Evolutionary conservation across 2,113 vertebrate genomes (phyloP).

Genomic region (Peromyscus maniculatus): DNA sequence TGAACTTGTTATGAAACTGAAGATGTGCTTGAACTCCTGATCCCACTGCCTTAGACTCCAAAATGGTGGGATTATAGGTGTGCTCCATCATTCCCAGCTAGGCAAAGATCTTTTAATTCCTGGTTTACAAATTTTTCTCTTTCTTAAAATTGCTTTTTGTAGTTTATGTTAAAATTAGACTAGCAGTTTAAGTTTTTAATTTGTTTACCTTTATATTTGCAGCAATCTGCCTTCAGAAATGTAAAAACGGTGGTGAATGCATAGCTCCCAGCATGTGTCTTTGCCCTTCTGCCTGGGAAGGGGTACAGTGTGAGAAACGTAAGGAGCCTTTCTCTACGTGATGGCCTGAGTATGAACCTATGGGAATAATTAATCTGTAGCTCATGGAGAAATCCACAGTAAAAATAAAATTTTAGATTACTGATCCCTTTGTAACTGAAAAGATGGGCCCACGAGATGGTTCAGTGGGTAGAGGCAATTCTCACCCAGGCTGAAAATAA

Average conservation of each 20-base stretch:
- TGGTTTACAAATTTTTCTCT: background rate
- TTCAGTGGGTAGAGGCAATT: background rate
- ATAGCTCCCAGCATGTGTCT: slow-evolving; percentile 91
- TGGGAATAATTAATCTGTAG: background rate
- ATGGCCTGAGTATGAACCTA: background rate
- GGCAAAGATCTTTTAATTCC: background rate
- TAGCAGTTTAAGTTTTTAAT: background rate
- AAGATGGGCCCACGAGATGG: background rate
- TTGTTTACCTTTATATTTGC: slow-evolving; percentile 35
- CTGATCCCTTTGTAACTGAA: background rate
- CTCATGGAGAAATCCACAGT: background rate
- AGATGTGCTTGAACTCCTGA: background rate
- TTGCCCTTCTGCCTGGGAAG: slow-evolving; percentile 92
- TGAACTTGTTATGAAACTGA: background rate
- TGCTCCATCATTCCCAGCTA: too few relatives aligned
- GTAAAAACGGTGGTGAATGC: slow-evolving; percentile 93
- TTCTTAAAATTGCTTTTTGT: background rate
- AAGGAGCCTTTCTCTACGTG: slow-evolving; percentile 82
- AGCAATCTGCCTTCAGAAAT: slow-evolving; percentile 95
- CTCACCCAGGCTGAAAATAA: background rate
- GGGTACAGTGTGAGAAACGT: slow-evolving; percentile 92
- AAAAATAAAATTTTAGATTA: background rate
- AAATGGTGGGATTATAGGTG: background rate
- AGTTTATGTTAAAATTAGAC: background rate
- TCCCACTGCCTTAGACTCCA: background rate